phyloP scores from a whole-genome alignment of 2,888 invertebrate genomes.

The Chaitophorus viminalis region DNA sequence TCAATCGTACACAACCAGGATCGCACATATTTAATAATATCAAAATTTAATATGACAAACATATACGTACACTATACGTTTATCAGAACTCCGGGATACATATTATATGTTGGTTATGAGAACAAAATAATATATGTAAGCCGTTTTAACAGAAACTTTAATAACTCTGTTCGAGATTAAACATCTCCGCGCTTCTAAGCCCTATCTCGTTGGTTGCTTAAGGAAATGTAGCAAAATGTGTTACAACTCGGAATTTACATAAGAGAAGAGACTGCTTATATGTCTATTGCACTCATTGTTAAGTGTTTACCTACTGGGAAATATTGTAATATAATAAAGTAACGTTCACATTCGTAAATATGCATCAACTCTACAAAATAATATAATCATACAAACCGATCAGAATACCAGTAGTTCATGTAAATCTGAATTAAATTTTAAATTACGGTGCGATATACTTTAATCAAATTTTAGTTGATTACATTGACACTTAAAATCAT shows the following conservation, averaged over 20 bases:
- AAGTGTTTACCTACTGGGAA: background rate
- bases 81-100: background rate
- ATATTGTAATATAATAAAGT: background rate
- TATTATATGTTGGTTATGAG: background rate
- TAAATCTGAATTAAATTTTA: background rate
- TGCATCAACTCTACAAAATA: background rate
- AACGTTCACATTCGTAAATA: background rate
- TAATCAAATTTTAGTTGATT: background rate
- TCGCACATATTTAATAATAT: background rate
- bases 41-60: background rate
- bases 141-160: constrained; percentile 13
- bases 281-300: background rate
- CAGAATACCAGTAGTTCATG: background rate
- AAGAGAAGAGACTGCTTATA: background rate
- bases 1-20: too few species aligned
- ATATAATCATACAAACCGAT: background rate
- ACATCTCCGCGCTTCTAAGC: background rate
- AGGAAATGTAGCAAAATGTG: background rate
- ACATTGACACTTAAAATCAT: background rate
- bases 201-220: background rate
- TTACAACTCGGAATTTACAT: background rate
- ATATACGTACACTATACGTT: background rate
- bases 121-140: background rate
- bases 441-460: background rate
- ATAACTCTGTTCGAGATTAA: constrained; percentile 7